phyloP scores from a whole-genome alignment of 1,140 invertebrate genomes.

The Dendrolimus kikuchii region DNA sequence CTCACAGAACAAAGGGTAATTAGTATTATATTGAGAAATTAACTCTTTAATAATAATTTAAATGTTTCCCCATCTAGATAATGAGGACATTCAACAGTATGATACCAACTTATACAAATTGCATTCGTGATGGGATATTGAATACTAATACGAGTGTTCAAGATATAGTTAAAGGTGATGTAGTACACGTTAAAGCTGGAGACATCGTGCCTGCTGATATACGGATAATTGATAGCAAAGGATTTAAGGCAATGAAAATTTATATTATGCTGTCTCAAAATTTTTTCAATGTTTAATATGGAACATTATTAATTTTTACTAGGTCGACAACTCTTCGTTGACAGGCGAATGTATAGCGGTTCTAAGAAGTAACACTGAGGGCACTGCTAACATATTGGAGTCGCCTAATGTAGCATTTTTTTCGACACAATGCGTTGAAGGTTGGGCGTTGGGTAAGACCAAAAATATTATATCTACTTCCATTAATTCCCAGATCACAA shows the following conservation, averaged over 20 bases:
- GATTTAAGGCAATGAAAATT: conserved; percentile 45
- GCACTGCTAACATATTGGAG: conserved; percentile 50
- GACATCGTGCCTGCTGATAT: conserved; percentile 59
- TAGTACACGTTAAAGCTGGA: conserved; percentile 44
- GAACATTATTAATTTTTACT: conserved; percentile 7
- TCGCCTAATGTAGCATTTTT: conserved; percentile 60
- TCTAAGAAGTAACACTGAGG: conserved; percentile 44
- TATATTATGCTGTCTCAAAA: conserved; percentile 1
- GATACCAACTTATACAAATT: conserved; percentile 46
- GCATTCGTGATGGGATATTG: conserved; percentile 39
- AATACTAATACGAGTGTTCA: conserved; percentile 29
- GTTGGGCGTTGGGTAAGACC: conserved; percentile 46
- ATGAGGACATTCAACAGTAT: conserved; percentile 59
- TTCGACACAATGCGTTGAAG: conserved; percentile 57
- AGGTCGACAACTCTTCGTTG: conserved; percentile 62
- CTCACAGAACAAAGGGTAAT: no score
- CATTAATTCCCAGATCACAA: no score
- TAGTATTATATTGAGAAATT: no score
- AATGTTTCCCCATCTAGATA: conserved; percentile 56
- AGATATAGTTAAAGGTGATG: conserved; percentile 50
- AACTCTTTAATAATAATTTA: background rate
- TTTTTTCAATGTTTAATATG: background rate
- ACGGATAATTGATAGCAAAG: conserved; percentile 56
- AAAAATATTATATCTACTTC: no score
- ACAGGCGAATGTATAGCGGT: conserved; percentile 53